Evolutionary conservation across 2,888 invertebrate genomes (phyloP), one percentile per base, ranked within the genome.

Genomic region (Rotaria magnacalcarata): DNA sequence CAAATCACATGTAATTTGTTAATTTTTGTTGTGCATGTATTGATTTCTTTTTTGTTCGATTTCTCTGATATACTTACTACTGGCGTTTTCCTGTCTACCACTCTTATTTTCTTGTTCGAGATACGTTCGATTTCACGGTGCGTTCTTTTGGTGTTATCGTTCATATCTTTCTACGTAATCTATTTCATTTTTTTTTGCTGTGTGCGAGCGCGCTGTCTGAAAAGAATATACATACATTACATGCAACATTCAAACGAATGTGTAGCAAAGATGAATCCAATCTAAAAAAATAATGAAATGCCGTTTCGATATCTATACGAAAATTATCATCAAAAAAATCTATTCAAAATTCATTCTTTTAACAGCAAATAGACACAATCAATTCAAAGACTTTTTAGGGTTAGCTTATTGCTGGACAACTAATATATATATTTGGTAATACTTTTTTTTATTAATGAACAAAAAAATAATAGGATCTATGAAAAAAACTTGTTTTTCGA

Each of bases 151-250:
- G 67, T 67, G 67, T 67, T 16, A 67, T 67, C 67, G 67, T 67
- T 67, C 67, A 67, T 67, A 67, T 34, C 27, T 67, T 67, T 1
- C 67, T 67, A 67, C 14, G 34, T 27, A 52, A 52, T 67, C 67
- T 67, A 67, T 67, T 67, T 67, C 67, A 27, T 34, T 67, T 67
- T 67, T 58, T 67, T 67, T 67, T 67, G 67, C 67, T 67, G 67
- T 67, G 67, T 67, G 34, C 67, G 67, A 67, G 67, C 67, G 67
- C 67, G 67, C 34, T 67, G 67, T 67, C 67, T 67, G 27, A 34
- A 67, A 67, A 67, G 34, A 67, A 67, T 67, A 67, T 67, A 67
- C 67, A 67, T 67, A 67, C 11, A 67, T 67, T 34, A 67, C 27
- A 67, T 67, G 24, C 14, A 34, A 14, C 67, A 67, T 67, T 67